A percentile compares a stretch with the other conserved stretches of the same genome.
Conservation (phyloP, 2,888 invertebrate genomes). For the Sinhomidia bicolor region DNA sequence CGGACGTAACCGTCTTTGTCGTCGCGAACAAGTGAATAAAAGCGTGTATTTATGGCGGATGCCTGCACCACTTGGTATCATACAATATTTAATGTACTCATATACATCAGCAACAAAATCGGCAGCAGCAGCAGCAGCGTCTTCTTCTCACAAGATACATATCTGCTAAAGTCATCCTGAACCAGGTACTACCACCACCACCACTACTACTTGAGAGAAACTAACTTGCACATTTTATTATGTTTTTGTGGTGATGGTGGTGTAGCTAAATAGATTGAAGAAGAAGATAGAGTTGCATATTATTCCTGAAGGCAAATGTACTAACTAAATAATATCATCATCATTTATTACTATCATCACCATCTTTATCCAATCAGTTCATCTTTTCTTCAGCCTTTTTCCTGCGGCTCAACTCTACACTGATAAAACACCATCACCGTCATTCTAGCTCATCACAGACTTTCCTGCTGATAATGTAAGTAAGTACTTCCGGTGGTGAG, state of each 20-base stretch:
- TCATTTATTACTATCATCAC: background rate
- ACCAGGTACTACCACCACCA: too few species aligned
- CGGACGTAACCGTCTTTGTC: background rate
- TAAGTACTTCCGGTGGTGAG: constrained; percentile 59
- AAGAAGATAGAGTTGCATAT: background rate
- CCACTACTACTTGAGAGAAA: too few species aligned
- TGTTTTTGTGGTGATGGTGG: background rate
- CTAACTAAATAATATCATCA: too few species aligned
- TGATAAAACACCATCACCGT: background rate
- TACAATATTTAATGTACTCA: constrained; percentile 10
- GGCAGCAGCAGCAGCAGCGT: too few species aligned
- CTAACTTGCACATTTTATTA: too few species aligned
- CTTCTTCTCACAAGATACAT: background rate
- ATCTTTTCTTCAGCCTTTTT: constrained; percentile 46
- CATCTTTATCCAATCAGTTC: constrained; percentile 43
- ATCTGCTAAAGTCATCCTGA: background rate
- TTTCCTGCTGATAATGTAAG: constrained; percentile 27
- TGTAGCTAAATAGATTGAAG: background rate
- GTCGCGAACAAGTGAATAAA: background rate
- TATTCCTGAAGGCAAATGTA: too few species aligned
- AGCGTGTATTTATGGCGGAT: background rate
- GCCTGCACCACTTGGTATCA: constrained; percentile 2
- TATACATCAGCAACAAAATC: background rate
- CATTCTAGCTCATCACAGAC: constrained; percentile 17
- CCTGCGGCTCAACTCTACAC: constrained; percentile 16